Percentiles rank a stretch among this genome's conserved stretches.
phyloP scores from a whole-genome alignment of 2,797 vertebrate genomes.

The Halcyon badia region DNA sequence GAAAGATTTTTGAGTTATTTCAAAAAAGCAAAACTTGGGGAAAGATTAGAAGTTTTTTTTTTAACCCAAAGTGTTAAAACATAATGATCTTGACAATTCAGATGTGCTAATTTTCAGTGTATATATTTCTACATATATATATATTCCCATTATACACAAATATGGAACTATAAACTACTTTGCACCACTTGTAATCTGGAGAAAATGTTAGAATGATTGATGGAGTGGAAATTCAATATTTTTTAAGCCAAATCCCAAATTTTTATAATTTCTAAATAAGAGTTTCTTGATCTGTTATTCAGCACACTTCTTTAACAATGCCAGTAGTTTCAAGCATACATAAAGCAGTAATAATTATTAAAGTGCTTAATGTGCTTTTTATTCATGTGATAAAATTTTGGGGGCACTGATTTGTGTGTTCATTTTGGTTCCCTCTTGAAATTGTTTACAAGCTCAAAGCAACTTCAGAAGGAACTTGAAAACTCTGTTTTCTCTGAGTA shows the following conservation, averaged over 20 bases:
- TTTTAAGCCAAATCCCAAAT: not conserved
- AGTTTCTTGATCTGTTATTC: not conserved
- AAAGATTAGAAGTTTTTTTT: not conserved
- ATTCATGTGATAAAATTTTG: not conserved
- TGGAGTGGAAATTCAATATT: not conserved
- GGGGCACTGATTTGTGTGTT: not conserved
- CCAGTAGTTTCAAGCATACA: not conserved
- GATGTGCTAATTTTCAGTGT: not conserved
- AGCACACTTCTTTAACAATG: not conserved
- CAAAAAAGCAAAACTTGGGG: not conserved
- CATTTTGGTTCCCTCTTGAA: not conserved
- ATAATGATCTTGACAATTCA: not conserved
- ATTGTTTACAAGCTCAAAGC: not conserved
- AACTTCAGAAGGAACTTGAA: not conserved
- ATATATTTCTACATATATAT: not conserved
- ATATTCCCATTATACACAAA: not conserved
- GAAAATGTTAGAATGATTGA: not conserved
- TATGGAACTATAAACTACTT: not conserved
- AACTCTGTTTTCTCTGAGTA: not conserved
- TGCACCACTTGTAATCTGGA: not conserved
- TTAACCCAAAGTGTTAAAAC: not conserved
- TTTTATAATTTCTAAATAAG: not conserved
- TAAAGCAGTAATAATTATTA: not conserved
- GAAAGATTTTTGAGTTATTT: not conserved
- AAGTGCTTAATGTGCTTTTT: not conserved